Evolutionary conservation across 1,140 invertebrate species (phyloP).

Genomic region (Mesaphorura yosii): DNA sequence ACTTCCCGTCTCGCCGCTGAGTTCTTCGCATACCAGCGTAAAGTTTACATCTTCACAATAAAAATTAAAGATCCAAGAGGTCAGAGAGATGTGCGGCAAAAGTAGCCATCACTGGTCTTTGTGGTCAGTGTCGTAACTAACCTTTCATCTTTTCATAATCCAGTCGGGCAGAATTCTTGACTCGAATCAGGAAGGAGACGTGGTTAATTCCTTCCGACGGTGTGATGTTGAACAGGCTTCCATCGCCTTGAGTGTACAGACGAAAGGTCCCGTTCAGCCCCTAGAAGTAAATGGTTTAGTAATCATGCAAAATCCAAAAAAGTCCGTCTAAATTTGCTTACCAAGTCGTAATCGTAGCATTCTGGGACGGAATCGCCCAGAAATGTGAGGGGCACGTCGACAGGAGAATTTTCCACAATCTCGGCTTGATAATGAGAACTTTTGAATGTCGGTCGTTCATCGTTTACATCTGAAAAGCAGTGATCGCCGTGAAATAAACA

Average conservation of each 20-base stretch:
- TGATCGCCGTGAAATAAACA: background rate
- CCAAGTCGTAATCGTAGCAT: slow-evolving; percentile 85
- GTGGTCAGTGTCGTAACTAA: slow-evolving; percentile 27
- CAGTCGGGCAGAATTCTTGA: slow-evolving; percentile 66
- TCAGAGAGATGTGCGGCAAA: background rate
- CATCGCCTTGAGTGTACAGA: slow-evolving; percentile 63
- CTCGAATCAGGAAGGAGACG: slow-evolving; percentile 77
- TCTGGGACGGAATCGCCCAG: slow-evolving; percentile 64
- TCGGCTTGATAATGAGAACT: slow-evolving; percentile 68
- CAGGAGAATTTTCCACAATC: slow-evolving; percentile 81
- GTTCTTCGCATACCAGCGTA: slow-evolving; percentile 72
- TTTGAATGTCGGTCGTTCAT: slow-evolving; percentile 47
- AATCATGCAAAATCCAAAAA: background rate
- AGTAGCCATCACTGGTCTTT: background rate
- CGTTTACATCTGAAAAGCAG: too few species aligned
- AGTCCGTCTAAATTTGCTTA: slow-evolving; percentile 35
- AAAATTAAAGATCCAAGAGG: background rate
- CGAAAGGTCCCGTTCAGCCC: slow-evolving; percentile 45
- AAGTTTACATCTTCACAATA: slow-evolving; percentile 60
- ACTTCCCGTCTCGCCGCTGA: slow-evolving; percentile 46
- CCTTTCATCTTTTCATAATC: slow-evolving; percentile 69
- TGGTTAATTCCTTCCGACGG: slow-evolving; percentile 81
- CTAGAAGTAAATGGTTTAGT: background rate
- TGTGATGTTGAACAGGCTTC: slow-evolving; percentile 76
- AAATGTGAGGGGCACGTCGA: slow-evolving; percentile 58